Evolutionary conservation across 2,113 vertebrate species (phyloP).

Genomic region (Gulo gulo): DNA sequence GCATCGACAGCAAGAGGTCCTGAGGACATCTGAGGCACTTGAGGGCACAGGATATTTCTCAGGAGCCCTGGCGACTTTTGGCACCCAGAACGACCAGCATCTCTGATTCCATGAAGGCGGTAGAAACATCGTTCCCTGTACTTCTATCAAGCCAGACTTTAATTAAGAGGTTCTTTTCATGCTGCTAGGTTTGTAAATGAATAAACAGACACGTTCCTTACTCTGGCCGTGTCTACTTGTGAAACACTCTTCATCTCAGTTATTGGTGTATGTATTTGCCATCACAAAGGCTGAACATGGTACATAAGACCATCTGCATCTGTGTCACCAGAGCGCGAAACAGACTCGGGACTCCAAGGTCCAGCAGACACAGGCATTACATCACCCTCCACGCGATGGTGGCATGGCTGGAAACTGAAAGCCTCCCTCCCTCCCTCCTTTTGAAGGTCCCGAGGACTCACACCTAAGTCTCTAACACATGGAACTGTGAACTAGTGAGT

Average conservation of each 20-base stretch:
- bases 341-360: background rate
- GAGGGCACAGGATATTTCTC: background rate
- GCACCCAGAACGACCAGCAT: constrained; percentile 22
- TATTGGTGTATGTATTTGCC: background rate
- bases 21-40: background rate
- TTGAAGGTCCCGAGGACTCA: background rate
- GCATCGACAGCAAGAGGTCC: background rate
- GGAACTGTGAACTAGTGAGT: background rate
- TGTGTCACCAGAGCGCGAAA: background rate
- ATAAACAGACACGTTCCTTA: constrained; percentile 80
- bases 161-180: constrained; percentile 53
- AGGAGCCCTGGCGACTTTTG: background rate
- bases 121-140: constrained; percentile 23
- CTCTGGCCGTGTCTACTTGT: background rate
- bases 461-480: background rate
- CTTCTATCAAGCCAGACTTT: constrained; percentile 62
- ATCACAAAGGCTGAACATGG: background rate
- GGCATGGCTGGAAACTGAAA: background rate
- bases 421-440: accelerated
- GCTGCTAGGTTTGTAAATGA: constrained; percentile 76
- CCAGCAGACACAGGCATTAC: background rate
- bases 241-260: background rate
- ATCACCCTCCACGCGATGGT: background rate
- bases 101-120: background rate
- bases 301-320: background rate